Conservation (phyloP, 2,888 invertebrate species). For the Diogma glabrata region DNA sequence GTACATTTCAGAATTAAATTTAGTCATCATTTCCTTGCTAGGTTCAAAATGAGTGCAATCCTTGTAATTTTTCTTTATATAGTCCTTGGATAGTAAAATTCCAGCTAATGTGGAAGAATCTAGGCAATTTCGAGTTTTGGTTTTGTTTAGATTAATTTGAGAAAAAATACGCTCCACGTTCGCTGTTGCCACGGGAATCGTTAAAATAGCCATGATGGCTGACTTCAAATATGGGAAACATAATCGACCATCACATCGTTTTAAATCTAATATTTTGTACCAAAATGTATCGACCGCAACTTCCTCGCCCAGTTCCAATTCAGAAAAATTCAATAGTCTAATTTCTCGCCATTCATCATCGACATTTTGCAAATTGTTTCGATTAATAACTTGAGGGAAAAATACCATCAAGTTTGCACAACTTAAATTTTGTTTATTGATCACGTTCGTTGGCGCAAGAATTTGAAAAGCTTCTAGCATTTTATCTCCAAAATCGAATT, state of each 20-base stretch:
- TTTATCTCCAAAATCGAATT: constrained; percentile 9
- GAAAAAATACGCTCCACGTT: constrained; percentile 5
- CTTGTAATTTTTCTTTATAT: neutral
- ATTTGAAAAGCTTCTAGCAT: neutral
- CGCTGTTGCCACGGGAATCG: neutral
- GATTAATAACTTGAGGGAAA: neutral
- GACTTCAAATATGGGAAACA: neutral
- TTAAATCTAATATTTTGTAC: neutral
- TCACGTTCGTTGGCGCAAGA: neutral
- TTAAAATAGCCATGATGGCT: neutral
- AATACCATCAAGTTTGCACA: no score
- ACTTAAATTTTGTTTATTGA: neutral
- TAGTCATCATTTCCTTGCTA: neutral
- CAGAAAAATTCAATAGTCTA: neutral
- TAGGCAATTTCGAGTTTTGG: neutral
- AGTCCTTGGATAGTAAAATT: neutral
- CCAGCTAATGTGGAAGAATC: neutral
- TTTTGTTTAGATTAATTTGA: constrained; percentile 2
- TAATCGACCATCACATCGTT: neutral
- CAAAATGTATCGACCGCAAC: neutral
- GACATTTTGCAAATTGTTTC: neutral
- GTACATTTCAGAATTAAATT: no score
- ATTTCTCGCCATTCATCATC: neutral
- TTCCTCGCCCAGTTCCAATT: neutral
- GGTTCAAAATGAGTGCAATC: neutral